Evolutionary conservation across 2,113 vertebrate genomes (phyloP).

Genomic region (Panthera tigris): DNA sequence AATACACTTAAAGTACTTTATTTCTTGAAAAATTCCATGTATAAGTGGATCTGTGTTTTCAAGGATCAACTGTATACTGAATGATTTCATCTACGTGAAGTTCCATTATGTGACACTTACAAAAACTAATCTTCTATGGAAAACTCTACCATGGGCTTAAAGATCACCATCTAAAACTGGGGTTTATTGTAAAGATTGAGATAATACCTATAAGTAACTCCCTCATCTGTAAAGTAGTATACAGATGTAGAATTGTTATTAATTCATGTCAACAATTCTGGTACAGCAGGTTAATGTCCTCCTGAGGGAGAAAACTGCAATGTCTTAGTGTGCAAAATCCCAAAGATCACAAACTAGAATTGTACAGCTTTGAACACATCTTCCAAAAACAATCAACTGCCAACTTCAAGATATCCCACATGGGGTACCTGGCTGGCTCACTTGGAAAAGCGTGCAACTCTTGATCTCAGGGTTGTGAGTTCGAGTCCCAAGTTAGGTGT

Average conservation of each 20-base stretch:
- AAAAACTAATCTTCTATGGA: neutral
- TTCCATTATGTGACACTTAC: neutral
- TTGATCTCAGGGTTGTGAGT: neutral
- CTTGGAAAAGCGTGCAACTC: neutral
- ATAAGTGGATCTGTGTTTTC: neutral
- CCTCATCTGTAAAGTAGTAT: neutral
- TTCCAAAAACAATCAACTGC: neutral
- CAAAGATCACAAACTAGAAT: slow-evolving; percentile 31
- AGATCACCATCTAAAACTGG: neutral
- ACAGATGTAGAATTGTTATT: slow-evolving; percentile 26
- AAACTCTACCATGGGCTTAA: neutral
- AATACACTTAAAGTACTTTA: neutral
- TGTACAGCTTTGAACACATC: neutral
- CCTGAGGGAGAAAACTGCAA: neutral
- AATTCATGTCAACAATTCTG: slow-evolving; percentile 14
- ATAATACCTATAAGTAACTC: neutral
- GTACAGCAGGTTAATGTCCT: neutral
- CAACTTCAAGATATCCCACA: neutral
- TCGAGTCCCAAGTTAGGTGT: neutral
- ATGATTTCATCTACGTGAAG: neutral
- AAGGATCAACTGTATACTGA: neutral
- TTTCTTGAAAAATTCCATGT: neutral
- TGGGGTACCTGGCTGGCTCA: neutral
- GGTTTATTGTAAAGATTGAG: neutral
- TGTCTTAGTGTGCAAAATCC: neutral